Evolutionary conservation across 2,797 vertebrate species (phyloP).

Genomic region (Pitangus sulphuratus): DNA sequence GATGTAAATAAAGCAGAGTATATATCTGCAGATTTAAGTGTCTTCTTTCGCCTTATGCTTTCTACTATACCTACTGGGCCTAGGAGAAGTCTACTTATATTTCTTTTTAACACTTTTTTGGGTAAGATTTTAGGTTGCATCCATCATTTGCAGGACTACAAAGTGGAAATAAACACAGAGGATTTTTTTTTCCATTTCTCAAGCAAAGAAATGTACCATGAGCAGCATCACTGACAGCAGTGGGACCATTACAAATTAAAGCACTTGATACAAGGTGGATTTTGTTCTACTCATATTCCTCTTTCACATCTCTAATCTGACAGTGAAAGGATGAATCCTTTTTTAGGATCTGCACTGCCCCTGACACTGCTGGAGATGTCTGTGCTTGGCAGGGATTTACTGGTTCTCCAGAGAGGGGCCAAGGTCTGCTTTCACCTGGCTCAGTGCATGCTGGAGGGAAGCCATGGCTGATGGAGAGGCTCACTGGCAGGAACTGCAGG

Average conservation of each 20-base stretch:
- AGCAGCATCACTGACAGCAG: neutral
- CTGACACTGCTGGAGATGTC: neutral
- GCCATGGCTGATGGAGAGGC: neutral
- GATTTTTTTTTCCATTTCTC: neutral
- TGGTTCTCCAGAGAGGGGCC: neutral
- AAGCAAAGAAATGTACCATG: neutral
- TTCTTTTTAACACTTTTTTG: neutral
- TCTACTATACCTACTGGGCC: neutral
- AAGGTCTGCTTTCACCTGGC: neutral
- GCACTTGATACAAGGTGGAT: neutral
- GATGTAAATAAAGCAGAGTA: neutral
- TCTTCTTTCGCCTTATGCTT: neutral
- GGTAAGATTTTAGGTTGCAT: neutral
- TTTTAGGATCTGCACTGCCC: neutral
- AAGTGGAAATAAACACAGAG: neutral
- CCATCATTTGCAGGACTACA: neutral
- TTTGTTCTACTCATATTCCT: neutral
- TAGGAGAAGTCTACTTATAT: neutral
- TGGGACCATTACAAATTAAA: neutral
- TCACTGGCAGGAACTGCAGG: neutral
- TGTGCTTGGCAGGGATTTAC: neutral
- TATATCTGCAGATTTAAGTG: neutral
- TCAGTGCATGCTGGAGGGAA: neutral
- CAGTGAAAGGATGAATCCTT: neutral
- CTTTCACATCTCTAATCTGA: neutral